Base-by-base conservation (phyloP, 2,888 invertebrate species). In the Ypsolopha scabrella region DNA sequence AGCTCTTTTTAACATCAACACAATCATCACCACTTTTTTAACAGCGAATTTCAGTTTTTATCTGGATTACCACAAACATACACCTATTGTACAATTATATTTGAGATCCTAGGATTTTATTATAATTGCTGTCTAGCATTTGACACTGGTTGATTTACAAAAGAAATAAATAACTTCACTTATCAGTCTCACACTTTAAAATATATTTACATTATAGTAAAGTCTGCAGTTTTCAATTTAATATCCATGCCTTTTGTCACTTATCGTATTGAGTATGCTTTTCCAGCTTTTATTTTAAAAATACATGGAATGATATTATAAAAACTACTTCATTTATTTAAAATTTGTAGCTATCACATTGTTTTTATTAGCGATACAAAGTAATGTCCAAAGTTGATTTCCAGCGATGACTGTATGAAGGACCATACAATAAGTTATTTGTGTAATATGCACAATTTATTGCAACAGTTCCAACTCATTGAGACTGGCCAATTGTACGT, bases 171-270 rank as follows among this genome's bases (percentile, higher is more conserved):
- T 82, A 81, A 81, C 79, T 75, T 83, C 78, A 80, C 68, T 70
- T 81, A 83, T 86, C 85, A 86, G 85, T 86, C 85, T 83, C 79
- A 80, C 65, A 77, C 80, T 79, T 80, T 80, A 75, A 80, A 77
- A 73, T 76, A 74, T 85, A 85, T 83, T 67, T 83, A 85, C 83
- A 83, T 68, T 72, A 72, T 70, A 69, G 76, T 75, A 68, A 79
- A 76, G 73, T 77, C 70, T 71, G 72, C 70, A 67, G 67, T 70
- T 72, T 68, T 70, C 65, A 70, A 74, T n/a, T 14, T 39, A 38
- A 24, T 39, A 37, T 36, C 34, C 34, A 34, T 34, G 24, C 34
- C 45, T n/a, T 33, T 33, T n/a, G 24, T 24, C 34, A n/a, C 45
- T 45, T 45, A 43, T 24, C 43, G 34, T 46, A 45, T 11, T 46